Base-by-base conservation (phyloP, 2,113 vertebrate genomes). In the Mesembrinibis cayennensis region DNA sequence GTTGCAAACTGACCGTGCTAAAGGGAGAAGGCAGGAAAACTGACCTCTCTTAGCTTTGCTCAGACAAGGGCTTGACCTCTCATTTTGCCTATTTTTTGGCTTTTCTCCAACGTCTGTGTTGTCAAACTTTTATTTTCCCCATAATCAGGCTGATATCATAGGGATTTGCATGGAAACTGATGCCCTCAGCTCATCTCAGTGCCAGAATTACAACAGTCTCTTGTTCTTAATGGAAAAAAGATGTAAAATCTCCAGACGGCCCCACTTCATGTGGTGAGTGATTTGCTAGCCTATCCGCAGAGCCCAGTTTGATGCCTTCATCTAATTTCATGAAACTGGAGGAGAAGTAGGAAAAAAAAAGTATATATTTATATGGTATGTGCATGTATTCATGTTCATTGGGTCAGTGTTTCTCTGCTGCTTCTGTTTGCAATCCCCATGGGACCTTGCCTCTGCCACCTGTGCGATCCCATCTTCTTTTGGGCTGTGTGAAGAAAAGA, bases 181-280 rank as follows among this genome's bases (percentile, higher is more conserved):
- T 95, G 90, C 58, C 76, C 77, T 87, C 86, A 95, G 44, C 86
- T 92, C 69, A 72, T 95, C 89, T 69, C 69, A 22, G 47, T 26
- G 82, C 90, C 86, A 91, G 86, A 93, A 92, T 87, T 92, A 89
- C 83, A 96, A 74, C 18, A 83, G 61, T 38, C 93, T 92, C 78
- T 88, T 97, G 70, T 73, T 95, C 19, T 61, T 93, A 63, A 79
- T 87, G 83, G 93, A 95, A 96, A 92, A 95, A 95, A 76, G 25
- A 91, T 69, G 77, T 84, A 81, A 89, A 58, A 52, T 47, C 53
- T 74, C 82, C 90, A 74, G 86, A 71, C 0, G 3, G 23, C 56
- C 61, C 8, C 36, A 16, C 27, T 84, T 89, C 36, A 25, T 4
- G 34, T 23, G 34, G 55, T 76, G 55, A 47, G 26, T 19, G 21